Evolutionary conservation across 1,140 invertebrate species (phyloP).

Genomic region (Drosophila sproati): DNA sequence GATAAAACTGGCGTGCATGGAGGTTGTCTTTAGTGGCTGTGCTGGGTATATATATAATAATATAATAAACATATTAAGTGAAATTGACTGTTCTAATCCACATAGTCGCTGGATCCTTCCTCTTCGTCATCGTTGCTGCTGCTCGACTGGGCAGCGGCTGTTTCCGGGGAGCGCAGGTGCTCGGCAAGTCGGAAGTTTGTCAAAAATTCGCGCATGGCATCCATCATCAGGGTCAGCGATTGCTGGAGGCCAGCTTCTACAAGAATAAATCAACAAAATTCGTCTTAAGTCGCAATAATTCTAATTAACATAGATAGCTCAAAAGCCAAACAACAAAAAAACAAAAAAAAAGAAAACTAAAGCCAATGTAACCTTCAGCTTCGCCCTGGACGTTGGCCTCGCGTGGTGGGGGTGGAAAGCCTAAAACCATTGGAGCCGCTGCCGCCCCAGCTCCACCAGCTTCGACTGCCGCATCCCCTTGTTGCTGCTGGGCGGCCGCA

Average conservation of each 20-base stretch:
- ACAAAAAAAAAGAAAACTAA: neutral
- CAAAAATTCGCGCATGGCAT: constrained; percentile 90
- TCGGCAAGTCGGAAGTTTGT: constrained; percentile 87
- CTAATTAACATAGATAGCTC: neutral
- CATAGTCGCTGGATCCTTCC: constrained; percentile 85
- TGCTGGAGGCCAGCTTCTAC: constrained; percentile 86
- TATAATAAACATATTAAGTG: constrained; percentile 30
- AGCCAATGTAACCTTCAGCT: constrained; percentile 43
- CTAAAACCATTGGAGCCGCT: constrained; percentile 33
- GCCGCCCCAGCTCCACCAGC: neutral
- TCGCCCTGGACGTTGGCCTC: constrained; percentile 31
- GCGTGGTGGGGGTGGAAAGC: constrained; percentile 13
- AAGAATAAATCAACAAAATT: constrained; percentile 22
- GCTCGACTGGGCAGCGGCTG: constrained; percentile 82
- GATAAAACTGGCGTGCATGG: constrained; percentile 14
- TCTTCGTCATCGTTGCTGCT: constrained; percentile 85
- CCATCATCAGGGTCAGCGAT: constrained; percentile 88
- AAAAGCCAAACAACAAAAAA: too few species aligned
- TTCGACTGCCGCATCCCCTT: constrained; percentile 66
- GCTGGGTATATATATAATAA: constrained; percentile 14
- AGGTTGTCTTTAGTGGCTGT: constrained; percentile 20
- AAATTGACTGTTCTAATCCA: constrained; percentile 62
- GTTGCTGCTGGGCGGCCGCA: constrained; percentile 44
- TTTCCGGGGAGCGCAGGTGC: constrained; percentile 81
- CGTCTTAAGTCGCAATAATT: neutral